Conservation (phyloP, 2,888 invertebrate genomes). For the Polia nebulosa region DNA sequence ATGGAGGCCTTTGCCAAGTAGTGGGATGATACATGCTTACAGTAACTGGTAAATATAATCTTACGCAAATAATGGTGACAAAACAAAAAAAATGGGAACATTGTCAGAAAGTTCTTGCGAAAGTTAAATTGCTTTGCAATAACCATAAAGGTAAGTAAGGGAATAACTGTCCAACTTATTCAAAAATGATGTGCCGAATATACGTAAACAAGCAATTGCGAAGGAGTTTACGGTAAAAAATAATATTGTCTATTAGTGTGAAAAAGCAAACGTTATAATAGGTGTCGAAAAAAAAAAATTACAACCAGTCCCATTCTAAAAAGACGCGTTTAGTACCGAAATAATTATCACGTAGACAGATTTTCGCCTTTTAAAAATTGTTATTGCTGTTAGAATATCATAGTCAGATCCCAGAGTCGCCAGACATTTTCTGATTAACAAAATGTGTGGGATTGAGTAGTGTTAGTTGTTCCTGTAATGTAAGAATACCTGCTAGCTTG, state of each 20-base stretch:
- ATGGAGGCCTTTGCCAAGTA: background rate
- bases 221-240: slow-evolving; percentile 16
- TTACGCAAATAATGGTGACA: background rate
- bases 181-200: too few species aligned
- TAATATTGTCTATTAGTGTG: background rate
- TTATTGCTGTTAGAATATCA: background rate
- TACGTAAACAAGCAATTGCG: slow-evolving; percentile 1
- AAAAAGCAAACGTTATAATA: too few species aligned
- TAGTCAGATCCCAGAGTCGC: too few species aligned
- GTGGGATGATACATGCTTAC: background rate
- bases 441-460: too few species aligned
- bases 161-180: slow-evolving; percentile 16
- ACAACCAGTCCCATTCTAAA: too few species aligned
- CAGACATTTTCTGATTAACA: too few species aligned
- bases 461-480: too few species aligned
- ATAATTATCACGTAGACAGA: too few species aligned
- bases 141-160: slow-evolving; percentile 29
- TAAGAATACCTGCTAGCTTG: too few species aligned
- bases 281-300: too few species aligned
- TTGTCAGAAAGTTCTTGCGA: background rate
- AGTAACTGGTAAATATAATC: background rate
- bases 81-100: background rate
- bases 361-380: background rate
- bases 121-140: slow-evolving; percentile 25
- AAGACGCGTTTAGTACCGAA: too few species aligned